Percentiles rank a stretch among this genome's conserved stretches.
These are phyloP conservation scores for Euwallacea fornicatus DNA, from an alignment of 1,140 invertebrate species.

Conservation along the genomic window DNA sequence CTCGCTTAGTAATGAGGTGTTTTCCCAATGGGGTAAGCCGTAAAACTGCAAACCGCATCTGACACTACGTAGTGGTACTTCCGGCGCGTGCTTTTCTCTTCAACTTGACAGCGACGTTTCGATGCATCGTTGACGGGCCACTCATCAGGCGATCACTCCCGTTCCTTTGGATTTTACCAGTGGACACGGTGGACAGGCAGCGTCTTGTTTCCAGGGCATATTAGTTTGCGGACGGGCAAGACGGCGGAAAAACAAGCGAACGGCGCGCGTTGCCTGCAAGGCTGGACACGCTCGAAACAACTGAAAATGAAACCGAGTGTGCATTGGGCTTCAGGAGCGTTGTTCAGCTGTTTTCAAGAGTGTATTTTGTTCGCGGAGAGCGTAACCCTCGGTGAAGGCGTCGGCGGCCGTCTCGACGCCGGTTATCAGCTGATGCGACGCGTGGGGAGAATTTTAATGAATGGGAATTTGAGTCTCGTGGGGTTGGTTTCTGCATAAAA, in stretches of 20 bases:
- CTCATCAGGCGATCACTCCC: no score
- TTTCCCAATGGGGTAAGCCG: constrained; percentile 3
- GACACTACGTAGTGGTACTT: background rate
- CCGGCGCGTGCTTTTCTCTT: constrained; percentile 1
- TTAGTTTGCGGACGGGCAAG: background rate
- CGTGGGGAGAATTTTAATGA: background rate
- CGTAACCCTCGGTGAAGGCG: constrained; percentile 10
- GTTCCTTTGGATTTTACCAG: no score
- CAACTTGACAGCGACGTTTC: background rate
- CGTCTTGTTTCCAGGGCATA: no score
- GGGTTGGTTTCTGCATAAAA: no score
- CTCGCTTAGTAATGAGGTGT: constrained; percentile 3
- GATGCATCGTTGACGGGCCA: no score
- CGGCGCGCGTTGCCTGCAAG: constrained; percentile 19
- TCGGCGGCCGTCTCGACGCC: constrained; percentile 11
- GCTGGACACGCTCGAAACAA: constrained; percentile 26
- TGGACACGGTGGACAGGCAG: no score
- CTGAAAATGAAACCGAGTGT: constrained; percentile 32
- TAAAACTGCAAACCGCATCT: no score
- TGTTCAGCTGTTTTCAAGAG: constrained; percentile 9
- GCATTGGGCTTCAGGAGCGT: constrained; percentile 21
- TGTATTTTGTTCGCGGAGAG: background rate
- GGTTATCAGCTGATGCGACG: constrained; percentile 7
- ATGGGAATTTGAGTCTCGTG: background rate
- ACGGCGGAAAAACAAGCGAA: constrained; percentile 14